phyloP scores from a whole-genome alignment of 2,888 invertebrate genomes.

The Halictus ligatus region DNA sequence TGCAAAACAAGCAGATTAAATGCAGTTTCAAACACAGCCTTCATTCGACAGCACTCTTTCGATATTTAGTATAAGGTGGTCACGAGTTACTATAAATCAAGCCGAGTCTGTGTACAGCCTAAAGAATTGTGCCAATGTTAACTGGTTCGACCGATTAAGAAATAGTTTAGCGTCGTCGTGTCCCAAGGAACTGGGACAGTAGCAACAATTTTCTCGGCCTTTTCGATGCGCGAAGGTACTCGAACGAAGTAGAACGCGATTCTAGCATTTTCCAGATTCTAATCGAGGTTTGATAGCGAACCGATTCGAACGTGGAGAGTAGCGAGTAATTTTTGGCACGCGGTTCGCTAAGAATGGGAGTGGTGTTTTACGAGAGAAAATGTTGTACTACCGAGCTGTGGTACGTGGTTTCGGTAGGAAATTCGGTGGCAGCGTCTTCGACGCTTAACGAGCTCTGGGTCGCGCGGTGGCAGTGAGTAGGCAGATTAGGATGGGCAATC shows the following conservation, averaged over 20 bases:
- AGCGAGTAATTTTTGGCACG: background rate
- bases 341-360: background rate
- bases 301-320: background rate
- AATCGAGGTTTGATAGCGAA: background rate
- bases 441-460: slow-evolving; percentile 67
- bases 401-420: slow-evolving; percentile 5
- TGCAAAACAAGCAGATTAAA: slow-evolving; percentile 38
- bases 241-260: background rate
- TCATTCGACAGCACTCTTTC: background rate
- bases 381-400: background rate
- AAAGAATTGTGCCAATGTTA: slow-evolving; percentile 1
- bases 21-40: background rate
- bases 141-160: background rate
- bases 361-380: background rate
- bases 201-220: background rate
- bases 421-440: slow-evolving; percentile 27
- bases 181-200: background rate
- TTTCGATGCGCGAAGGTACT: background rate
- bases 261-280: background rate
- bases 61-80: background rate
- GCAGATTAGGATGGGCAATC: slow-evolving; percentile 68
- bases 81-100: background rate
- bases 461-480: slow-evolving; percentile 73
- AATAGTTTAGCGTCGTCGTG: background rate
- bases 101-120: background rate